Evolutionary conservation across 2,888 invertebrate species (phyloP), one percentile per base, ranked within the genome.

Genomic region (Drosophila helvetica): DNA sequence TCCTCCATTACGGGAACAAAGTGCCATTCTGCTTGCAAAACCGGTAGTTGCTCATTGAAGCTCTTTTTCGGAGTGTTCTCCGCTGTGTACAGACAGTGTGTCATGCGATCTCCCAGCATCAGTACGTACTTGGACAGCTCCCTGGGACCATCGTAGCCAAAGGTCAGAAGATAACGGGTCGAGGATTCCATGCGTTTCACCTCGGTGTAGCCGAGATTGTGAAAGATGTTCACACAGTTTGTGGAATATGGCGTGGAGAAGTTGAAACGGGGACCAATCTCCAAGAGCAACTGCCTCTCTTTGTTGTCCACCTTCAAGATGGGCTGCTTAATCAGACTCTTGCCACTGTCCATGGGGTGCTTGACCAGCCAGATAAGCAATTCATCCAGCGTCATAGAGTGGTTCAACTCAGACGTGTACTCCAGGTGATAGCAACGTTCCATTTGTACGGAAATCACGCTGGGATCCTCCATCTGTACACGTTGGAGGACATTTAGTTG

Each of bases 181-280:
- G 97, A 96, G 42, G 94, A 93, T 93, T 99, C 99, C 58, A 99
- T 93, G 59, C 99, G 94, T 4, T 93, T 93, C 5, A 99, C 94
- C 90, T 95, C 94, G 46, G 92, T 92, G 38, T 98, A 92, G 3
- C 97, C 96, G 50, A 98, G 94, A 82, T 97, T 96, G 76, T 95
- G 95, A 90, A 98, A 98, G 80, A 99, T 98, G 58, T 98, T 98
- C 1, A 99, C 96, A 30, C 98, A 97, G 92, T 99, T 99, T 79
- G 98, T 98, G 0, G 98, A 98, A 91, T 97, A 97, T 0, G 99
- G 96, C 45, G 99, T 99, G 17, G 98, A 98, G 91, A 98, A 98
- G 92, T 98, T 98, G 82, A 98, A 95, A 80, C 98, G 95, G 42
- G 98, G 98, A 27, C 98, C 98, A 90, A 98, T 96, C 94, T 98